phyloP scores from a whole-genome alignment of 2,888 invertebrate genomes.

The Andrena praecox region DNA sequence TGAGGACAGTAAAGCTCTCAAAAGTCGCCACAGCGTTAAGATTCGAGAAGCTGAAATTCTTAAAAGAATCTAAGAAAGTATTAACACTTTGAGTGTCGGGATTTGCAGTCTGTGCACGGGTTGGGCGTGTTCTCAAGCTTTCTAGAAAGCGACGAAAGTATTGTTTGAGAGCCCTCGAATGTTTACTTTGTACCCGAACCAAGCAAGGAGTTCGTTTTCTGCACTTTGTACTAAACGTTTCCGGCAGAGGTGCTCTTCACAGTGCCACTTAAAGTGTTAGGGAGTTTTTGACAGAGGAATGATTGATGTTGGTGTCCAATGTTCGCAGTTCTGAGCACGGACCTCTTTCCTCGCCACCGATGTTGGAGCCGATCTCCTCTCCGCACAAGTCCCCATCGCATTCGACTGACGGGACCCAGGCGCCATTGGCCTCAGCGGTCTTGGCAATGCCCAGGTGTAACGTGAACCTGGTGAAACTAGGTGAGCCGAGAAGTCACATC shows the following conservation, averaged over 20 bases:
- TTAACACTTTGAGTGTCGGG: no score
- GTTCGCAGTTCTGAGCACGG: conserved; percentile 70
- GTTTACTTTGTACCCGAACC: no score
- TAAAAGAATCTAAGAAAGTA: no score
- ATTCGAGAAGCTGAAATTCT: no score
- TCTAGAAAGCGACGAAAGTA: no score
- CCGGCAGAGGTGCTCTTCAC: background rate
- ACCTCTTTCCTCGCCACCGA: conserved; percentile 52
- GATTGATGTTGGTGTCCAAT: background rate
- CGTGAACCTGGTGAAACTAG: conserved; percentile 81
- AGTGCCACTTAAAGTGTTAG: background rate
- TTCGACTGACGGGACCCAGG: conserved; percentile 51
- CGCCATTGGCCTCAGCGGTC: conserved; percentile 69
- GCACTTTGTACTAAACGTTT: no score
- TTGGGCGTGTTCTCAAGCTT: no score
- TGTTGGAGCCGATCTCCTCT: conserved; percentile 61
- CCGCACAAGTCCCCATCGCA: conserved; percentile 68
- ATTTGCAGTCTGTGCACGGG: no score
- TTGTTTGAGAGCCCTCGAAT: no score
- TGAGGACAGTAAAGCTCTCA: no score
- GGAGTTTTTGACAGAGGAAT: background rate
- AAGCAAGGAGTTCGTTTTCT: no score
- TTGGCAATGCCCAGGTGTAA: conserved; percentile 80
- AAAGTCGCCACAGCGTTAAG: no score
- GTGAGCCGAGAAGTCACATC: conserved; percentile 81